Conservation (phyloP, 1,140 invertebrate genomes). For the Dendrolimus punctatus region DNA sequence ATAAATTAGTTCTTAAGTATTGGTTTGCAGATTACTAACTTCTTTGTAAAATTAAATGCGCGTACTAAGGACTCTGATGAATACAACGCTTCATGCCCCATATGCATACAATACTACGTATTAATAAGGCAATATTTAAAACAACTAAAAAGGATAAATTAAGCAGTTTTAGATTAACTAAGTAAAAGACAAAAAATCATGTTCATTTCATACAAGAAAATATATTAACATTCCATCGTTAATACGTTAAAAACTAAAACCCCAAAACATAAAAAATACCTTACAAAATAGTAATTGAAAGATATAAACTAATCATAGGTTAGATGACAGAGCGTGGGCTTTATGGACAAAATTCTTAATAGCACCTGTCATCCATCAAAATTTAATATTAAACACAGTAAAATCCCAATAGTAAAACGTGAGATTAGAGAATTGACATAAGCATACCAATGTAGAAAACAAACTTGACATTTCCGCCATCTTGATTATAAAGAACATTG, state of each 20-base stretch:
- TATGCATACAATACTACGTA: slow-evolving; percentile 25
- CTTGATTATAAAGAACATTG: too few relatives aligned
- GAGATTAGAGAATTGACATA: too few relatives aligned
- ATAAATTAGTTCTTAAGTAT: too few relatives aligned
- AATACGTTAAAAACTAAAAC: slow-evolving; percentile 42
- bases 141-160: slow-evolving; percentile 12
- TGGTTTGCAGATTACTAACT: too few relatives aligned
- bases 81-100: slow-evolving; percentile 19
- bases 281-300: slow-evolving; percentile 20
- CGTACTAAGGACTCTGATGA: too few relatives aligned
- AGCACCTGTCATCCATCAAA: background rate
- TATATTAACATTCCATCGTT: slow-evolving; percentile 49
- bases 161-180: slow-evolving; percentile 19
- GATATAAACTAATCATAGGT: background rate
- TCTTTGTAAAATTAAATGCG: too few relatives aligned
- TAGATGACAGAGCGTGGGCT: background rate
- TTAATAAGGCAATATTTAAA: slow-evolving; percentile 26
- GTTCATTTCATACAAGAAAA: slow-evolving; percentile 14
- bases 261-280: slow-evolving; percentile 33
- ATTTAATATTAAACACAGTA: too few relatives aligned
- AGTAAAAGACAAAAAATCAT: slow-evolving; percentile 10
- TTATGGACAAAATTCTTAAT: slow-evolving; percentile 1
- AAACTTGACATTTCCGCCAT: too few relatives aligned
- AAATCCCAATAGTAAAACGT: too few relatives aligned
- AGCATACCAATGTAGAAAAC: too few relatives aligned